Evolutionary conservation across 2,888 invertebrate species (phyloP).

Genomic region (Dolichopus griseipennis): DNA sequence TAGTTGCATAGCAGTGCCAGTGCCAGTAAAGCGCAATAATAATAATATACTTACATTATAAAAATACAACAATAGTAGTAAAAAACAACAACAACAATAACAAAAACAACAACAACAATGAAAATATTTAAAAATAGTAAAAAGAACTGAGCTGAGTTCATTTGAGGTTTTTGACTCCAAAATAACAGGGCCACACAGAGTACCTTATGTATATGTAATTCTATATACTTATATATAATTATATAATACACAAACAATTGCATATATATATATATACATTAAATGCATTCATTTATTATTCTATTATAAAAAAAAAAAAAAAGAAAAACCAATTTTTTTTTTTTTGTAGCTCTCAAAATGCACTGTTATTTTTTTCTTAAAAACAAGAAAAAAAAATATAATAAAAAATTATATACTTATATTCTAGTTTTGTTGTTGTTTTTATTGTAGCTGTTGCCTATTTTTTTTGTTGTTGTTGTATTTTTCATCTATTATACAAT

Average conservation of each 20-base stretch:
- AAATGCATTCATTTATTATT: not conserved
- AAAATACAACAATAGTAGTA: not conserved
- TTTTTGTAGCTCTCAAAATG: not conserved
- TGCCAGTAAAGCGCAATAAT: not conserved
- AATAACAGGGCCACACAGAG: slow-evolving; percentile 2
- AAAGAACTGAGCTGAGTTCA: slow-evolving; percentile 4
- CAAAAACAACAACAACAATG: not conserved
- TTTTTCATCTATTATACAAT: too few species aligned
- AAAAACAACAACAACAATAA: not conserved
- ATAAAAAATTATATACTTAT: too few species aligned
- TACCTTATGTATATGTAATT: not conserved
- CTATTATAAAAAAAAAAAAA: too few species aligned
- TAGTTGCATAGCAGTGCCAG: too few species aligned
- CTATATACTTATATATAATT: too few species aligned
- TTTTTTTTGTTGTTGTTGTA: too few species aligned
- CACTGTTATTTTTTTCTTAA: not conserved
- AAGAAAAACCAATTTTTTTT: too few species aligned
- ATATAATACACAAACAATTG: too few species aligned
- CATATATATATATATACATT: not conserved
- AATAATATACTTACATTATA: too few species aligned
- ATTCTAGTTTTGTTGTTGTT: not conserved
- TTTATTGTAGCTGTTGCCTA: not conserved
- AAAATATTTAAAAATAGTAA: not conserved
- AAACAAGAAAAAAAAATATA: too few species aligned
- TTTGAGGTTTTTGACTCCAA: slow-evolving; percentile 4